Conservation (phyloP, 2,888 invertebrate species). For the Pristionchus fissidentatus region DNA sequence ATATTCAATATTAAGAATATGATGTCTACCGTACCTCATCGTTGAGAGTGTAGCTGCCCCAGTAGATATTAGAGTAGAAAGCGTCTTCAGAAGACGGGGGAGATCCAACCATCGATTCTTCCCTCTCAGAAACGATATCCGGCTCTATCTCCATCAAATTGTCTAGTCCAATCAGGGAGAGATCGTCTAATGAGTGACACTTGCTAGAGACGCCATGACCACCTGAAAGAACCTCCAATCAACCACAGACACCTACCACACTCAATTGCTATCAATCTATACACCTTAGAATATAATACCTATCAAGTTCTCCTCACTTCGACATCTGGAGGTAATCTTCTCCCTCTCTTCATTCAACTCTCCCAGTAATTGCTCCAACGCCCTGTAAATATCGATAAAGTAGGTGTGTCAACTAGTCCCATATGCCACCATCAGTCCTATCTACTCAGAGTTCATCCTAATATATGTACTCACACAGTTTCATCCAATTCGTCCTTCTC, state of each 20-base stretch:
- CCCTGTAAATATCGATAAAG: neutral
- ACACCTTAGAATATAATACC: too few species aligned
- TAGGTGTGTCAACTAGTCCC: neutral
- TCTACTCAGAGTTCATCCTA: too few species aligned
- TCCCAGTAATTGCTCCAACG: constrained; percentile 38
- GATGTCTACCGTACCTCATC: constrained; percentile 29
- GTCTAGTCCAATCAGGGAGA: constrained; percentile 43
- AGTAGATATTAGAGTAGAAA: constrained; percentile 43
- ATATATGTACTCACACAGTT: neutral
- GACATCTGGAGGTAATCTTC: neutral
- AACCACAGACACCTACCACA: neutral
- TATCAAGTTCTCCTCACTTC: constrained; percentile 8
- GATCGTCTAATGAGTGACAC: constrained; percentile 45
- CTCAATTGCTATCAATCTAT: too few species aligned
- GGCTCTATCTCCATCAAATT: neutral
- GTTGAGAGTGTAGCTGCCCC: constrained; percentile 49
- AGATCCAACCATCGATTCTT: constrained; percentile 15
- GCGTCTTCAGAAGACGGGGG: constrained; percentile 22
- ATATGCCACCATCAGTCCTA: too few species aligned
- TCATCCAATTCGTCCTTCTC: constrained; percentile 39
- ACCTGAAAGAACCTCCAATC: neutral
- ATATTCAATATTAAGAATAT: neutral
- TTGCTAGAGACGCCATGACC: constrained; percentile 24
- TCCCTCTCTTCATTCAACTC: constrained; percentile 41
- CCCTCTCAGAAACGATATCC: constrained; percentile 33